Percentiles rank a stretch among this genome's conserved stretches.
Evolutionary conservation across 2,888 invertebrate species (phyloP).

Genomic region (Mesopsocus fuscifrons): DNA sequence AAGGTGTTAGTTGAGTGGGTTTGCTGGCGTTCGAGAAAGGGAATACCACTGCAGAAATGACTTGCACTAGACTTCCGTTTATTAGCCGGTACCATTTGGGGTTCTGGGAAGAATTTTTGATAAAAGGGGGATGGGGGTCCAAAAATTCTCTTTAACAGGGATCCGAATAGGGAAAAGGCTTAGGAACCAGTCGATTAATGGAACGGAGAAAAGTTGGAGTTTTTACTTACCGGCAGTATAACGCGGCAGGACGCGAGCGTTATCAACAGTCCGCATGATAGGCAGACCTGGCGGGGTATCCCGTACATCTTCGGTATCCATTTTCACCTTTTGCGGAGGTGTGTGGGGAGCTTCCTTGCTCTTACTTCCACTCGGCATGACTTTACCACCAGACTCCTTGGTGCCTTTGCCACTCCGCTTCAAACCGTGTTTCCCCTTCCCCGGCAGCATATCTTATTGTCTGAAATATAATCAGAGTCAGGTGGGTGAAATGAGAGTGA

Average conservation of each 20-base stretch:
- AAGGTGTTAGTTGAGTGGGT: too few relatives aligned
- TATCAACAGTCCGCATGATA: conserved; percentile 48
- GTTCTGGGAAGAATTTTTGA: too few relatives aligned
- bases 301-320: neutral
- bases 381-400: neutral
- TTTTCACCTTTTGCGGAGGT: neutral
- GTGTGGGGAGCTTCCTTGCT: neutral
- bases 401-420: conserved; percentile 2
- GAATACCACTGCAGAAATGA: too few relatives aligned
- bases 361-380: conserved; percentile 1
- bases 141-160: neutral
- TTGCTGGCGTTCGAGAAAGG: too few relatives aligned
- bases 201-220: too few relatives aligned
- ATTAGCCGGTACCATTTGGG: too few relatives aligned
- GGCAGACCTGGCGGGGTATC: conserved; percentile 23
- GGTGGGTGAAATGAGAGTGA: too few relatives aligned
- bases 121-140: too few relatives aligned
- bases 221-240: conserved; percentile 26
- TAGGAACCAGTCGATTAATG: too few relatives aligned
- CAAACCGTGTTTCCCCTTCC: conserved; percentile 7
- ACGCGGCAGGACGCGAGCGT: conserved; percentile 42
- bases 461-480: too few relatives aligned
- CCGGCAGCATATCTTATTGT: conserved; percentile 2
- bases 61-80: too few relatives aligned
- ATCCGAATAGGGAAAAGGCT: neutral